These are phyloP conservation scores for Pecten maximus DNA, from an alignment of 2,888 invertebrate species.

Conservation along the genomic window DNA sequence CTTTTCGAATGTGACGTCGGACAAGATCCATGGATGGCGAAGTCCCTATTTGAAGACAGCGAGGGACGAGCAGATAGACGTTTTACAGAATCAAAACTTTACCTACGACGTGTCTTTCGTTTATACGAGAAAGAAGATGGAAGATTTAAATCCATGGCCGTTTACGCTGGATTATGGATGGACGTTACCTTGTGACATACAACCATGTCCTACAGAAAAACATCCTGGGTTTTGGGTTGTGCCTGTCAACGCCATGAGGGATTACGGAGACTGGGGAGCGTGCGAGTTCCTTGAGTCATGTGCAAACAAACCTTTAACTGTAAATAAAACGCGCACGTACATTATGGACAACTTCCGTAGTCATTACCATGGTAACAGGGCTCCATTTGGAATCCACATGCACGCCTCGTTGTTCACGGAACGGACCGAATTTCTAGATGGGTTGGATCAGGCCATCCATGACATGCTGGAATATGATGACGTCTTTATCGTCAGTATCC, in stretches of 20 bases:
- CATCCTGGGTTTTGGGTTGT: conserved; percentile 84
- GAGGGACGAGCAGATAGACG: neutral
- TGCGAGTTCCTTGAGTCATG: conserved; percentile 62
- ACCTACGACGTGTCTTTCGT: conserved; percentile 44
- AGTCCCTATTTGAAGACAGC: neutral
- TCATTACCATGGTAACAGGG: conserved; percentile 86
- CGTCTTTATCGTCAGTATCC: neutral
- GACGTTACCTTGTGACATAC: conserved; percentile 40
- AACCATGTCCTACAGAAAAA: conserved; percentile 39
- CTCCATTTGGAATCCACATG: conserved; percentile 91
- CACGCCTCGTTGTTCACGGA: conserved; percentile 88
- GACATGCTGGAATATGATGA: neutral
- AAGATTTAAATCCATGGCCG: conserved; percentile 87
- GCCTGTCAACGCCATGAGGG: conserved; percentile 84
- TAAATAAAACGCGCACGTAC: conserved; percentile 79
- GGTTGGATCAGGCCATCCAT: neutral
- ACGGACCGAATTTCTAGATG: neutral
- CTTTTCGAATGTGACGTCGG: neutral
- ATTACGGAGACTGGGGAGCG: conserved; percentile 38
- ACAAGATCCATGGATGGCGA: neutral
- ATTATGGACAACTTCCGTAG: conserved; percentile 89
- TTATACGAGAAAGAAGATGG: neutral
- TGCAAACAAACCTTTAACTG: conserved; percentile 37
- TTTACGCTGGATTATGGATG: conserved; percentile 90
- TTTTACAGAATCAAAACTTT: conserved; percentile 35